Evolutionary conservation across 2,888 invertebrate species (phyloP), one percentile per base, ranked within the genome.

Genomic region (Harmothoe impar): DNA sequence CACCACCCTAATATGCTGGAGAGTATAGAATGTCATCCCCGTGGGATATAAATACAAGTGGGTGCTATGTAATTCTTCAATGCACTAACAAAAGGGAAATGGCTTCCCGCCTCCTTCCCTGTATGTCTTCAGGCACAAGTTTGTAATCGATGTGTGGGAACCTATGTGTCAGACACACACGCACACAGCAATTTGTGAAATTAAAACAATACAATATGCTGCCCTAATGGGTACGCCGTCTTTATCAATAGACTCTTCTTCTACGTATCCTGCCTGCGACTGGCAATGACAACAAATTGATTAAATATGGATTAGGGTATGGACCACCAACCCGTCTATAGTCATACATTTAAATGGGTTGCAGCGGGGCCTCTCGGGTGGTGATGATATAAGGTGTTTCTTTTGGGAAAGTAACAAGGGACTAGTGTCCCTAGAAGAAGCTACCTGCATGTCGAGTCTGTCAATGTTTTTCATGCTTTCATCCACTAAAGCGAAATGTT

Each of bases 131-230:
- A 62, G 29, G 72, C 72, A 15, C 15, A 72, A 17, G 72, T 29
- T 72, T 29, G 31, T 5, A 72, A 72, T 72, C 29, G 72, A 72
- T 72, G n/a, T 15, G 29, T 25, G 15, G 25, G 29, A 72, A 25
- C 29, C 72, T 0, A 72, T 72, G 29, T 72, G 72, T 25, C 72
- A 72, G 20, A 72, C 72, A 72, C 72, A 72, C 3, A 72, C 25
- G 25, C 72, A 72, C 72, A 25, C 15, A 72, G 29, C 72, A 72
- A 72, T 72, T 72, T 72, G 72, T 25, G 12, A 72, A 72, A 72
- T 72, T 72, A 72, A 72, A 72, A 72, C 72, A 72, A 72, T 72
- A 72, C 72, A 72, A 72, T 29, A 72, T 72, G 25, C 29, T 29
- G n/a, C 72, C 15, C 72, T 72, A 72, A 72, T 72, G 72, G 72